phyloP scores from a whole-genome alignment of 2,113 vertebrate species.

The Tringa solitaria region DNA sequence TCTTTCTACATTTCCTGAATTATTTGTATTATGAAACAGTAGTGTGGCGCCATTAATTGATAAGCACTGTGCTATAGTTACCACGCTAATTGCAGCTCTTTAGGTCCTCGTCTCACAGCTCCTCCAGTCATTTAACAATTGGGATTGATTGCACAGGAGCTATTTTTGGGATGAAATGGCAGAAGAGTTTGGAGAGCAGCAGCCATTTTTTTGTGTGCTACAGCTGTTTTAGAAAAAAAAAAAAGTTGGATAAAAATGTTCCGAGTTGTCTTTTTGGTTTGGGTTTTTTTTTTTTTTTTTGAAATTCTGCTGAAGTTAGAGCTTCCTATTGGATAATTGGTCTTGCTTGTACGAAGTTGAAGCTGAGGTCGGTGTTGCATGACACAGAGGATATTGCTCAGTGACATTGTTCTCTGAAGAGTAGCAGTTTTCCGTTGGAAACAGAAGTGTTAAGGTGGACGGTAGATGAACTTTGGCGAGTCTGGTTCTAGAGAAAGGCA shows the following conservation, averaged over 20 bases:
- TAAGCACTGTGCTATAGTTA: neutral
- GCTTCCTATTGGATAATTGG: neutral
- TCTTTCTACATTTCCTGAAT: slow-evolving; percentile 40
- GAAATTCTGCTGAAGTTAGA: neutral
- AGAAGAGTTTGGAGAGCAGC: slow-evolving; percentile 33
- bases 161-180: slow-evolving; percentile 38
- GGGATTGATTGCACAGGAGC: slow-evolving; percentile 46
- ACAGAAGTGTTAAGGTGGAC: neutral
- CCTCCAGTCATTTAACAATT: slow-evolving; percentile 27
- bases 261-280: neutral
- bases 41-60: neutral
- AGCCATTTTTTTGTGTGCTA: slow-evolving; percentile 30
- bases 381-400: accelerated
- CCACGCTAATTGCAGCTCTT: slow-evolving; percentile 31
- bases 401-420: neutral
- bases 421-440: neutral
- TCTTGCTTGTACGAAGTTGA: neutral
- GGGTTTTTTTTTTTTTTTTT: neutral
- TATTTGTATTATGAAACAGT: slow-evolving; percentile 47
- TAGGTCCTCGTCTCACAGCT: neutral
- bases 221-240: neutral
- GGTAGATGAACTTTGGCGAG: neutral
- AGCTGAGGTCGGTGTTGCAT: neutral
- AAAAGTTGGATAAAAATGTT: neutral
- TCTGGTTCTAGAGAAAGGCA: neutral